Conservation (phyloP, 2,888 invertebrate species). For the Oscheius sp. region DNA sequence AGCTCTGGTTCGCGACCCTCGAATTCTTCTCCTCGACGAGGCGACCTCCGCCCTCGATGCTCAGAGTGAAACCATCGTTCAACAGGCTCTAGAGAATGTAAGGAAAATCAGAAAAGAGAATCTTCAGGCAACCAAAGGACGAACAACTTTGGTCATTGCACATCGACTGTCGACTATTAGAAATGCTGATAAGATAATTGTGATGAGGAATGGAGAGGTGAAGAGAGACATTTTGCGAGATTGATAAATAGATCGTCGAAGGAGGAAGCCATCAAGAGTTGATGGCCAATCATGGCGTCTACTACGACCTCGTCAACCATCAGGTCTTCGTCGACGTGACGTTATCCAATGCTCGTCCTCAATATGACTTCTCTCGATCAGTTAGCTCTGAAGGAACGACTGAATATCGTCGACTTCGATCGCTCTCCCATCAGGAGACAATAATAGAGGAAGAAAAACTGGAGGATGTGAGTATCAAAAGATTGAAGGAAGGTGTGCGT, state of each 20-base stretch:
- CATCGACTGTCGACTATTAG: constrained; percentile 74
- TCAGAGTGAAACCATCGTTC: constrained; percentile 82
- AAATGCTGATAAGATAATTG: constrained; percentile 73
- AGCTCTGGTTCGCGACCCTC: constrained; percentile 35
- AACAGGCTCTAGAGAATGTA: constrained; percentile 71
- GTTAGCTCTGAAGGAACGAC: background rate
- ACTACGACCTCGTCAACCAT: constrained; percentile 9
- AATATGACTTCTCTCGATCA: background rate
- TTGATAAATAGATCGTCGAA: background rate
- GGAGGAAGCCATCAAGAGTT: background rate
- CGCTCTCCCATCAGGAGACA: background rate
- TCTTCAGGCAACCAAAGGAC: constrained; percentile 56
- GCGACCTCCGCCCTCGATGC: constrained; percentile 79
- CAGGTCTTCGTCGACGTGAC: constrained; percentile 3
- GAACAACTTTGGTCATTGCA: constrained; percentile 73
- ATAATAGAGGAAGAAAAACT: background rate
- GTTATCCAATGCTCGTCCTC: no score
- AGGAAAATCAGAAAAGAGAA: background rate
- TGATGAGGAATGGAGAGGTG: constrained; percentile 71
- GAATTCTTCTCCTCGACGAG: constrained; percentile 75
- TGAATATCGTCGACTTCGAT: background rate
- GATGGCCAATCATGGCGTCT: background rate
- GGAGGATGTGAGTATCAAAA: background rate
- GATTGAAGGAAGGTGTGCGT: background rate
- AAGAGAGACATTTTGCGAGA: background rate